A percentile compares a stretch with the other conserved stretches of the same genome.
phyloP scores from a whole-genome alignment of 2,888 invertebrate genomes.

The Latheticus oryzae region DNA sequence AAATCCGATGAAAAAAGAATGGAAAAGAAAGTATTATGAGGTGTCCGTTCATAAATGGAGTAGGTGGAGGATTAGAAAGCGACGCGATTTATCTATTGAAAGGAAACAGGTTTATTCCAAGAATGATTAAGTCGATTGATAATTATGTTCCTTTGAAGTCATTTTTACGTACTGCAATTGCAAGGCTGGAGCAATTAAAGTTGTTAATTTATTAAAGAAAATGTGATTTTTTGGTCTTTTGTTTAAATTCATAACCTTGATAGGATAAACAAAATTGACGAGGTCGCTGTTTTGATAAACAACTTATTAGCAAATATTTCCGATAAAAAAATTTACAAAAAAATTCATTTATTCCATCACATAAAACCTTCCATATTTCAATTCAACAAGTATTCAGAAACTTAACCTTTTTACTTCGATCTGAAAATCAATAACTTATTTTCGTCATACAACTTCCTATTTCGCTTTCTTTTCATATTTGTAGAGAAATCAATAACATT shows the following conservation, averaged over 20 bases:
- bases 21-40: no score
- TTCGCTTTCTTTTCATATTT: constrained; percentile 1
- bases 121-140: constrained; percentile 33
- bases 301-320: constrained; percentile 9
- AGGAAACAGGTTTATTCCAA: constrained; percentile 38
- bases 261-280: constrained; percentile 21
- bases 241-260: no score
- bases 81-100: constrained; percentile 28
- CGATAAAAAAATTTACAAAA: no score
- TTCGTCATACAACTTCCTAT: not conserved
- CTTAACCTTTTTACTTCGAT: not conserved
- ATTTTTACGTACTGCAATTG: constrained; percentile 14
- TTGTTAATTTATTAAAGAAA: constrained; percentile 1
- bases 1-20: no score
- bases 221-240: not conserved
- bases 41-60: no score
- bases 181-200: constrained; percentile 24
- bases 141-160: constrained; percentile 35
- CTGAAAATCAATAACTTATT: constrained; percentile 4
- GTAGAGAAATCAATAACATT: no score
- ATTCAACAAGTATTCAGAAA: constrained; percentile 4
- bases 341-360: no score
- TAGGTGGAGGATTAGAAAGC: constrained; percentile 29
- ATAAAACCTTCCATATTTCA: not conserved
- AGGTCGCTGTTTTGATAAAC: constrained; percentile 25